Conservation (phyloP, 2,888 invertebrate species). For the Thumatha senex region DNA sequence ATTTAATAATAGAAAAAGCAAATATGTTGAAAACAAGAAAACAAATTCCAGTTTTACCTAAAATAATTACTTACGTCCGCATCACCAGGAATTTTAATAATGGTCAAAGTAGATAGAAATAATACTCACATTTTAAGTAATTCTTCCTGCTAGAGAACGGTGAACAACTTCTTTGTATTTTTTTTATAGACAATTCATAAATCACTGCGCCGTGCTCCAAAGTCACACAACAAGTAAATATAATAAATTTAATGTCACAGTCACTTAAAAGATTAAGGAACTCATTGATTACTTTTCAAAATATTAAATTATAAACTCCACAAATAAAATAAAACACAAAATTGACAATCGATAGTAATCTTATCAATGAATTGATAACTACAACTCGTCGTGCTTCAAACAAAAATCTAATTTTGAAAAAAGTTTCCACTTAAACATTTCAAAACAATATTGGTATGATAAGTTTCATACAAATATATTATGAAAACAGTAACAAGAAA, state of each 20-base stretch:
- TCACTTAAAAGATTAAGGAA: conserved; percentile 1
- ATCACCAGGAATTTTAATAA: not conserved
- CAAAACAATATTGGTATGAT: conserved; percentile 1
- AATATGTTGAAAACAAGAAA: no score
- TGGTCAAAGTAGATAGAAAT: not conserved
- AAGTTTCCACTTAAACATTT: conserved; percentile 19
- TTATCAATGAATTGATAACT: conserved; percentile 25
- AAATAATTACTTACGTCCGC: no score
- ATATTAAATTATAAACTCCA: conserved; percentile 10
- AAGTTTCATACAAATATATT: conserved; percentile 5
- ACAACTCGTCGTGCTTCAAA: conserved; percentile 19
- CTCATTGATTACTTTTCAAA: conserved; percentile 3
- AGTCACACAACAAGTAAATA: conserved; percentile 32
- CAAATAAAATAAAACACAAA: conserved; percentile 24
- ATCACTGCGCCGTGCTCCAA: conserved; percentile 23
- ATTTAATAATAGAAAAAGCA: not conserved
- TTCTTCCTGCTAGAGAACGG: conserved; percentile 12
- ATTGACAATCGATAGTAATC: conserved; percentile 45
- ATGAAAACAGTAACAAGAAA: not conserved
- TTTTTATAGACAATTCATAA: conserved; percentile 22
- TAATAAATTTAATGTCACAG: conserved; percentile 12
- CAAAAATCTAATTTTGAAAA: conserved; percentile 17
- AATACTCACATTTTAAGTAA: conserved; percentile 31
- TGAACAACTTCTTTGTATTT: conserved; percentile 14
- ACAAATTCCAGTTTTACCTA: no score